Evolutionary conservation across 2,797 vertebrate genomes (phyloP), one percentile per base, ranked within the genome.

Genomic region (Helicolenus hilgendorfi): DNA sequence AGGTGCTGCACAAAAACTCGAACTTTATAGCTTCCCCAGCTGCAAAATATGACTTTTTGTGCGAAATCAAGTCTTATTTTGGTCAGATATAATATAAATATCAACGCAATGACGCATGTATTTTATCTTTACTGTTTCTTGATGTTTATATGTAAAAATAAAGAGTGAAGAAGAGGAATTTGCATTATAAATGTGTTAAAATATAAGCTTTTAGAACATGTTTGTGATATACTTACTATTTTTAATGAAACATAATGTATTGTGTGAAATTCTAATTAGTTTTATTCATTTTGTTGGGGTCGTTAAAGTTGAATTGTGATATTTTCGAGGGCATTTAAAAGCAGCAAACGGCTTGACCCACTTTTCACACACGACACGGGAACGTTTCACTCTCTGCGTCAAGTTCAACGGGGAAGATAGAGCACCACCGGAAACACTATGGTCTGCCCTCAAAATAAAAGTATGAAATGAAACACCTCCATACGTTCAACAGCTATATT

Each of bases 311-410:
- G 1, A 49, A 11, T 11, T 22, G 0, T 4, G 3, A 80, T 29
- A 22, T 27, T 84, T 72, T 13, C 0, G 8, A 36, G 7, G 10
- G 27, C 3, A 13, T 0, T 0, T 86, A 0, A 93, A 94, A 0
- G 90, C 71, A 55, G 2, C 91, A 82, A 73, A 79, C 60, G 79
- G 74, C n/a, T 67, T 94, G 93, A 95, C 94, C 92, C 89, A 94
- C 49, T 93, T 94, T 92, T 65, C 77, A 55, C 59, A 71, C 13
- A 62, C 89, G 83, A 73, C 62, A 80, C 63, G 4, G 41, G 41
- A 80, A 78, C 89, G 89, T 75, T 83, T 73, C 29, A 33, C 63
- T 62, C 9, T 45, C 5, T 3, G 7, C 0, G 26, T 88, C 56
- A 92, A 89, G 75, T 27, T 41, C 0, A 1, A 60, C 11, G 1